phyloP scores from a whole-genome alignment of 2,113 vertebrate species.

The Gambusia holbrooki region DNA sequence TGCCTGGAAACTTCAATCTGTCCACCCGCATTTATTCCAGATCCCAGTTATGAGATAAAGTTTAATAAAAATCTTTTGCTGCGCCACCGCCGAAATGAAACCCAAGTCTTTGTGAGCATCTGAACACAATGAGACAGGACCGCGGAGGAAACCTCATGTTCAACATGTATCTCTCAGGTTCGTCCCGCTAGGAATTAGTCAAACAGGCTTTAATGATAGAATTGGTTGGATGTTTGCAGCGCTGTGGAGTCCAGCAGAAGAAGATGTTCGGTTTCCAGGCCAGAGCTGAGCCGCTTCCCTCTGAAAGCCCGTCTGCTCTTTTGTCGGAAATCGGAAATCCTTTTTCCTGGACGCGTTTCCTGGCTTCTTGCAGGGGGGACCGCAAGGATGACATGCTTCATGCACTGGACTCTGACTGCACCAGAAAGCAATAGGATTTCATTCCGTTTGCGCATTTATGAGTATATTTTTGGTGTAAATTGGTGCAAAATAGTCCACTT shows the following conservation, averaged over 20 bases:
- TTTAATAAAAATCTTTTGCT: slow-evolving; percentile 89
- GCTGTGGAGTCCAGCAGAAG: slow-evolving; percentile 21
- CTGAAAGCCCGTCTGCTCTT: slow-evolving; percentile 80
- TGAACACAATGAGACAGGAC: slow-evolving; percentile 92
- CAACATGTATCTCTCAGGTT: slow-evolving; percentile 99
- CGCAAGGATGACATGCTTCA: slow-evolving; percentile 55
- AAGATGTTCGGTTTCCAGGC: slow-evolving; percentile 35
- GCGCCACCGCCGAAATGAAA: slow-evolving; percentile 80
- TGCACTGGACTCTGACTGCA: slow-evolving; percentile 33
- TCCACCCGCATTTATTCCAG: slow-evolving; percentile 89
- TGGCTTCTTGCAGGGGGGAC: slow-evolving; percentile 81
- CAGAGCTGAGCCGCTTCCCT: slow-evolving; percentile 62
- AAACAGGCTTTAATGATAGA: slow-evolving; percentile 3
- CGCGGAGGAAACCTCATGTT: slow-evolving; percentile 94
- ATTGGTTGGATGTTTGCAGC: slow-evolving; percentile 5
- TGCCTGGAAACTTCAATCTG: slow-evolving; percentile 89
- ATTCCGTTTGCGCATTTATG: background rate
- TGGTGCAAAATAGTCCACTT: background rate
- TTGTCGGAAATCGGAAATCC: slow-evolving; percentile 98
- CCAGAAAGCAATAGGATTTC: slow-evolving; percentile 40
- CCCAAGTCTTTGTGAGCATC: slow-evolving; percentile 78
- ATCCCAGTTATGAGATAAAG: slow-evolving; percentile 91
- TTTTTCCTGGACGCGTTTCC: slow-evolving; percentile 99
- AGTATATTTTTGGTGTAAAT: background rate
- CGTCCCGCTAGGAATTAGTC: slow-evolving; percentile 50